Evolutionary conservation across 2,797 vertebrate genomes (phyloP).

Genomic region (Cyclura pinguis): DNA sequence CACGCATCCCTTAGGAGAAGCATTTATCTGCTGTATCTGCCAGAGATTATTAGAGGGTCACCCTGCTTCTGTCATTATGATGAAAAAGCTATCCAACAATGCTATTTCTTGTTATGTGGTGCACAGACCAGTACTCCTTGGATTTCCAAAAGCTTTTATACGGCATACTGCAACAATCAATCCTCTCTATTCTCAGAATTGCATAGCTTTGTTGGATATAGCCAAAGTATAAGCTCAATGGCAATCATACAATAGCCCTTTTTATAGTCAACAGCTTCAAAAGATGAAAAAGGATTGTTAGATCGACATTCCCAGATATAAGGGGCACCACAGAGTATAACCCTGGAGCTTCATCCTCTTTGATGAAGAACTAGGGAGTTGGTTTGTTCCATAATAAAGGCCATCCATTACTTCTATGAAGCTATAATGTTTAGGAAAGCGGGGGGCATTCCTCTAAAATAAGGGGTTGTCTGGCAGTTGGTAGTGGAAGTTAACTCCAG

Average conservation of each 20-base stretch:
- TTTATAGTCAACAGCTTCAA: slow-evolving; percentile 55
- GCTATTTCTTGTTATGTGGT: slow-evolving; percentile 44
- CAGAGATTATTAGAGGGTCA: slow-evolving; percentile 34
- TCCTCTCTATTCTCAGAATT: slow-evolving; percentile 56
- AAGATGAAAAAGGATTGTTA: slow-evolving; percentile 25
- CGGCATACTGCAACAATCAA: slow-evolving; percentile 59
- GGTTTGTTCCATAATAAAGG: slow-evolving; percentile 27
- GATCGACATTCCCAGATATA: slow-evolving; percentile 21
- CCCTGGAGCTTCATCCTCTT: slow-evolving; percentile 9
- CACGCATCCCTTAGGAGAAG: not conserved
- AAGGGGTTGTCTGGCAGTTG: slow-evolving; percentile 17
- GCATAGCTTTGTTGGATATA: slow-evolving; percentile 58
- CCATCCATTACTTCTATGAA: slow-evolving; percentile 37
- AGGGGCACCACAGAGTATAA: slow-evolving; percentile 14
- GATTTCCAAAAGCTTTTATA: slow-evolving; percentile 60
- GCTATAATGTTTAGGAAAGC: slow-evolving; percentile 20
- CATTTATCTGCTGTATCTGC: not conserved
- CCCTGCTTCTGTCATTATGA: slow-evolving; percentile 46
- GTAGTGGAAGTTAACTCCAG: slow-evolving; percentile 25
- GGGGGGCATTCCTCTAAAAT: slow-evolving; percentile 30
- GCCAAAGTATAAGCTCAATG: slow-evolving; percentile 43
- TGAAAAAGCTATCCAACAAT: slow-evolving; percentile 44
- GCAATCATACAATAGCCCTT: not conserved
- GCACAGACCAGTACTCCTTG: slow-evolving; percentile 34
- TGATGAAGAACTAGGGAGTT: slow-evolving; percentile 27